These are phyloP conservation scores for Exephanes ischioxanthus DNA, from an alignment of 2,888 invertebrate species.

Conservation along the genomic window DNA sequence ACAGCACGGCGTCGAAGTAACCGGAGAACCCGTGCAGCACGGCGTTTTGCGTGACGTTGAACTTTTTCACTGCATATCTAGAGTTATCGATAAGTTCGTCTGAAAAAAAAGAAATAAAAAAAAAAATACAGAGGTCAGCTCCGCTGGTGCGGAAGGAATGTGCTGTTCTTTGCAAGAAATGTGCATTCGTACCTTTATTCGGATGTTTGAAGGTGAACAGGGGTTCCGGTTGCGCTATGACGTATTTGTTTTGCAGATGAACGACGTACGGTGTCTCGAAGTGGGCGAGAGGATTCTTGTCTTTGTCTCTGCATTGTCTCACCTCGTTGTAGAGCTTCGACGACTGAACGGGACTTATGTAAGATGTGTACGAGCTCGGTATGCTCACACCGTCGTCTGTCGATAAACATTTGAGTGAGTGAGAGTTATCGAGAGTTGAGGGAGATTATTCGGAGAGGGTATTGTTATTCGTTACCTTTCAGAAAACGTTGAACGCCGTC, in stretches of 20 bases:
- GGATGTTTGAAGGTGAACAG: conserved; percentile 97
- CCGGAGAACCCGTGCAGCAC: conserved; percentile 98
- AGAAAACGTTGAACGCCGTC: conserved; percentile 96
- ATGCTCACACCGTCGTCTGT: conserved; percentile 95
- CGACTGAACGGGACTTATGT: conserved; percentile 96
- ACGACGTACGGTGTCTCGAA: conserved; percentile 97
- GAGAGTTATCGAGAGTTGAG: background rate
- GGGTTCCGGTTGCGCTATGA: conserved; percentile 90
- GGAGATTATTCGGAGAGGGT: background rate
- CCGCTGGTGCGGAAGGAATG: background rate
- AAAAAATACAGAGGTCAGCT: conserved; percentile 49
- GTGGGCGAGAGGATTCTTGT: conserved; percentile 86
- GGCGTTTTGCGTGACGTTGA: conserved; percentile 90
- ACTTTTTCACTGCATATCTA: conserved; percentile 89
- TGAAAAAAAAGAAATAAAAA: conserved; percentile 78
- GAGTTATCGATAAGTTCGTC: conserved; percentile 88
- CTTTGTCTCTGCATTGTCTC: conserved; percentile 85
- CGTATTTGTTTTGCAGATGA: conserved; percentile 93
- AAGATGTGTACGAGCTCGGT: conserved; percentile 95
- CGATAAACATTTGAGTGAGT: conserved; percentile 52
- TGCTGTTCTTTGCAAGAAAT: background rate
- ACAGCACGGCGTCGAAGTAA: conserved; percentile 96
- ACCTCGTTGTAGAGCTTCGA: conserved; percentile 94
- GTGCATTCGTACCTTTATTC: conserved; percentile 87
- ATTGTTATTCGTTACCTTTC: conserved; percentile 85